A percentile compares a stretch with the other conserved stretches of the same genome.
Evolutionary conservation across 2,888 invertebrate species (phyloP).

Genomic region (Mamestra brassicae): DNA sequence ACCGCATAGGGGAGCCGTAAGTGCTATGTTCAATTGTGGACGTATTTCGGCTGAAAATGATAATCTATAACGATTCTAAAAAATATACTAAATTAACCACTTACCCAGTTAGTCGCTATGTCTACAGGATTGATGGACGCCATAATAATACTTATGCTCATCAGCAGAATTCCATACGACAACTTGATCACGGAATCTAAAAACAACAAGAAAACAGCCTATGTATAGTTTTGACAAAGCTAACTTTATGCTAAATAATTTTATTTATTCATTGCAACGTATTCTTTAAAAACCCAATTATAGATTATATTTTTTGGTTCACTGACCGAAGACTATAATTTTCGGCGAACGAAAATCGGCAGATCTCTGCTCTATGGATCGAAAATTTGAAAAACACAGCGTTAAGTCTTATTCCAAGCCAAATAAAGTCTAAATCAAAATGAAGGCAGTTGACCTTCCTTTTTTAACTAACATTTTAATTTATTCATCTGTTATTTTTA

Average conservation of each 20-base stretch:
- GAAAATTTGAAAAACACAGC: background rate
- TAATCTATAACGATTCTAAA: background rate
- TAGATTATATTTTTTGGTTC: background rate
- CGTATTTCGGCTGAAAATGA: background rate
- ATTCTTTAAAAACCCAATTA: background rate
- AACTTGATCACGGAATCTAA: constrained; percentile 81
- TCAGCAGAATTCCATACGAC: constrained; percentile 79
- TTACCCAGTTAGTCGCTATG: constrained; percentile 80
- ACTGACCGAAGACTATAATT: background rate
- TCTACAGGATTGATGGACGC: constrained; percentile 77
- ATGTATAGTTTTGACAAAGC: too few species aligned
- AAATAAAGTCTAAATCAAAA: background rate
- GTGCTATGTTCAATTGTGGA: background rate
- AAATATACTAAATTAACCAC: constrained; percentile 51
- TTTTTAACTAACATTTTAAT: background rate
- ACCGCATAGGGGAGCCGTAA: too few species aligned
- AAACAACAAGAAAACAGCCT: constrained; percentile 54
- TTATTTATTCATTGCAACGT: background rate
- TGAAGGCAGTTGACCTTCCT: background rate
- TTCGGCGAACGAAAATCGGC: background rate
- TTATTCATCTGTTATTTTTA: background rate
- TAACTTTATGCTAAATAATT: too few species aligned
- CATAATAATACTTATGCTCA: constrained; percentile 75
- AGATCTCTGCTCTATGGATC: background rate
- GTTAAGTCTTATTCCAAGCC: background rate